Evolutionary conservation across 1,140 invertebrate species (phyloP), one percentile per base, ranked within the genome.

Genomic region (Musca vetustissima): DNA sequence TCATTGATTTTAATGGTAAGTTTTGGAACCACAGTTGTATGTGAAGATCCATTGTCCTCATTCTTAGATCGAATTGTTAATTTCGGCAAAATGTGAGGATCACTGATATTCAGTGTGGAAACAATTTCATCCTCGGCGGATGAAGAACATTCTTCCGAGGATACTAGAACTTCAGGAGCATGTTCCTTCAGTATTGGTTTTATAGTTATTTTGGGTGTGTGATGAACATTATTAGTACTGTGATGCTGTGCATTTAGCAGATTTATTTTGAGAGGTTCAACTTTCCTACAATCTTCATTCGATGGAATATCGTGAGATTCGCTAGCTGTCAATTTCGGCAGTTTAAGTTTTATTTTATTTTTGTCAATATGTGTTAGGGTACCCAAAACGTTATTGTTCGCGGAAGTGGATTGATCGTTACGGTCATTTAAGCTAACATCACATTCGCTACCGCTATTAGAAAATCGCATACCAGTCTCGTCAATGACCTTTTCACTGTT

Each of bases 1-100:
- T 76, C 78, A 21, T 76, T 75, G 71, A 82, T 73, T 71, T 82
- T 82, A 19, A 82, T 82, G 9, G 78, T 82, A 28, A 82, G 48
- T 66, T 78, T 82, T 59, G 80, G 80, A 47, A 82, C 80, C 15
- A 82, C 72, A 4, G 76, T 77, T 21, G 75, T 71, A 24, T 70
- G 49, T 49, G 59, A 22, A 14, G 49, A 48, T 4, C 22, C 43
- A 19, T 71, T 73, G 66, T 74, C 75, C 65, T 82, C 78, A 57
- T 77, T 77, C 32, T 76, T 75, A 7, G 77, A 75, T 9, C 79
- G 74, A 67, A 81, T 81, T 1, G 79, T 81, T 43, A 81, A 69
- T 65, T 81, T 81, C 67, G 79, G 79, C 68, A 81, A 75, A 70
- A 81, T 80, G 61, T 81, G 79, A 24, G 79, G 74, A 9, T 73